Evolutionary conservation across 2,888 invertebrate genomes (phyloP).

Genomic region (Lasioglossum figueresi): DNA sequence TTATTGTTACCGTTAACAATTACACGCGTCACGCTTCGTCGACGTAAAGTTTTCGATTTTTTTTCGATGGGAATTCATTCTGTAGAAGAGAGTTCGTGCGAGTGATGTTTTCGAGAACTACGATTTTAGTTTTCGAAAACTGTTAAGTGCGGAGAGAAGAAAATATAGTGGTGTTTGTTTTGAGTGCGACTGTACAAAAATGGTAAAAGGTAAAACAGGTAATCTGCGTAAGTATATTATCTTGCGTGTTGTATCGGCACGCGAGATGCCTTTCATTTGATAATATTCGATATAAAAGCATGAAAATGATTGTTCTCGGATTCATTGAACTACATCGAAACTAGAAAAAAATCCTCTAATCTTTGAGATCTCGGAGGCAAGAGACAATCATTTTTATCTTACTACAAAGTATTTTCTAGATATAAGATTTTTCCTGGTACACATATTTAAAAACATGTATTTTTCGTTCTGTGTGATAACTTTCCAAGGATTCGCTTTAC

Average conservation of each 20-base stretch:
- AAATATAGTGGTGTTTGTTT: neutral
- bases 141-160: conserved; percentile 8
- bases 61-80: neutral
- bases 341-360: neutral
- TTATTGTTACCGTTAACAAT: neutral
- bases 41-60: neutral
- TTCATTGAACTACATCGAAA: neutral
- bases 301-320: conserved; percentile 42
- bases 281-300: neutral
- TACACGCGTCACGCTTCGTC: neutral
- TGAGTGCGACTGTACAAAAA: neutral
- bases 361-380: neutral
- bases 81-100: neutral
- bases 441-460: conserved; percentile 25
- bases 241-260: conserved; percentile 86
- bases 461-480: conserved; percentile 13
- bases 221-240: conserved; percentile 84
- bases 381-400: conserved; percentile 46
- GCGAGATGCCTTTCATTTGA: conserved; percentile 75
- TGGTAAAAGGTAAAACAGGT: conserved; percentile 52
- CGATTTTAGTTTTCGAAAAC: neutral
- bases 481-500: neutral
- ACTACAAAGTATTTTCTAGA: neutral
- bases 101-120: neutral
- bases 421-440: neutral